Evolutionary conservation across 1,140 invertebrate genomes (phyloP).

Genomic region (Drosophila leontia): DNA sequence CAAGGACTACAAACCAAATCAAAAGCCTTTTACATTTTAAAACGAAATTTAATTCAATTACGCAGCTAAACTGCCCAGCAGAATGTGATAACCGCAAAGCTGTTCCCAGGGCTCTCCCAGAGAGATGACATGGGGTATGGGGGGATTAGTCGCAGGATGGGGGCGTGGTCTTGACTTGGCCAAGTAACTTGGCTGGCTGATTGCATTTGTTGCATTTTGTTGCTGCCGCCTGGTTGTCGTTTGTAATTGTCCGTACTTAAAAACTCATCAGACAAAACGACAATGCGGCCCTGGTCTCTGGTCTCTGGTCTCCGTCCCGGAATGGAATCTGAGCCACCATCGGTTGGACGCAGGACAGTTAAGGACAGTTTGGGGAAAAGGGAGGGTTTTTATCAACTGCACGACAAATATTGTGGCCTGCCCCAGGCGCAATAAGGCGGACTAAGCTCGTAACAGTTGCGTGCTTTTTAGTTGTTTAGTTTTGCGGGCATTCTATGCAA

Average conservation of each 20-base stretch:
- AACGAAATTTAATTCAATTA: conserved; percentile 78
- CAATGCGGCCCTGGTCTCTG: conserved; percentile 53
- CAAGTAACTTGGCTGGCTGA: conserved; percentile 38
- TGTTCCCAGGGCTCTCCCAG: conserved; percentile 15
- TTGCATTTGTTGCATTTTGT: conserved; percentile 58
- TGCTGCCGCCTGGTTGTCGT: conserved; percentile 52
- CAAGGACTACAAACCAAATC: conserved; percentile 49
- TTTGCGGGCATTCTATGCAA: conserved; percentile 48
- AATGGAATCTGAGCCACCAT: conserved; percentile 34
- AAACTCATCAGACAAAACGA: conserved; percentile 82
- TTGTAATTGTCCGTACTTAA: conserved; percentile 82
- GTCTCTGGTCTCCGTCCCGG: conserved; percentile 15
- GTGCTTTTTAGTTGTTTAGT: conserved; percentile 41
- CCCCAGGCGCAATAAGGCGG: conserved; percentile 53
- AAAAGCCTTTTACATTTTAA: conserved; percentile 66
- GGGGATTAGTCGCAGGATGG: conserved; percentile 3
- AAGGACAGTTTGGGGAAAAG: conserved; percentile 19
- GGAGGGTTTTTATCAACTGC: conserved; percentile 50
- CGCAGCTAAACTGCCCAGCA: conserved; percentile 71
- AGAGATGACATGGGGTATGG: too few species aligned
- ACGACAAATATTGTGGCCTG: conserved; percentile 63
- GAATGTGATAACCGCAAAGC: conserved; percentile 66
- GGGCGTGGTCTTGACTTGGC: conserved; percentile 17
- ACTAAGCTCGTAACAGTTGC: conserved; percentile 44
- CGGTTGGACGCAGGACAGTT: conserved; percentile 24